Evolutionary conservation across 2,888 invertebrate species (phyloP).

Genomic region (Pterobdella sp.): DNA sequence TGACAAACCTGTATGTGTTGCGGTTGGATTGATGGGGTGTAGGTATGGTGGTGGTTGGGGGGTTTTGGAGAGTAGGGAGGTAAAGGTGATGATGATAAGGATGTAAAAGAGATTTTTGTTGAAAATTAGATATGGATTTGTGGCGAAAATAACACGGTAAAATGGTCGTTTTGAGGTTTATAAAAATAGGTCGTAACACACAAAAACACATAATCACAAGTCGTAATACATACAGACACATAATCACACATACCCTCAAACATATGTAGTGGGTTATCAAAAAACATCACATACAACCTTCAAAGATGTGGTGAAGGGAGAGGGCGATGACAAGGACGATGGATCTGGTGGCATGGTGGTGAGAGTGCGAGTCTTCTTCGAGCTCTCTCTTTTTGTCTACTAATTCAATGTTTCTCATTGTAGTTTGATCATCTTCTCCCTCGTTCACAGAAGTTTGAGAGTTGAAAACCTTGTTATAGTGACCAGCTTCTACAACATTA

Average conservation of each 20-base stretch:
- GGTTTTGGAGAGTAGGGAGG: background rate
- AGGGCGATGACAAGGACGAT: conserved; percentile 54
- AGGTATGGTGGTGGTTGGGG: background rate
- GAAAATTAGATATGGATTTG: background rate
- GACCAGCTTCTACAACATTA: background rate
- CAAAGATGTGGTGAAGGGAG: conserved; percentile 57
- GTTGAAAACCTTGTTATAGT: background rate
- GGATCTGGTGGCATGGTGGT: conserved; percentile 43
- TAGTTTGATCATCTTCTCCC: background rate
- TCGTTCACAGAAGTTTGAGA: background rate
- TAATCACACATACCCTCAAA: too few species aligned
- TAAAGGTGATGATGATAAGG: background rate
- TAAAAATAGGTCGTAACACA: too few species aligned
- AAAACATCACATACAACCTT: too few species aligned
- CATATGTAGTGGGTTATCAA: too few species aligned
- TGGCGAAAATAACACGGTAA: too few species aligned
- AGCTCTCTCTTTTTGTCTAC: too few species aligned
- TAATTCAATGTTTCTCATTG: too few species aligned
- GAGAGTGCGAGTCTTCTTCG: background rate
- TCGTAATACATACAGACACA: too few species aligned
- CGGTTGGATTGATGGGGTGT: background rate
- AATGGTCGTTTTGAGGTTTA: too few species aligned
- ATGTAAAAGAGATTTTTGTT: background rate
- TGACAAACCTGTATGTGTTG: conserved; percentile 44
- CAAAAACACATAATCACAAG: too few species aligned